Percentiles rank a stretch among this genome's conserved stretches.
Evolutionary conservation across 2,888 invertebrate genomes (phyloP).

Genomic region (Apomyelois bistriatella): DNA sequence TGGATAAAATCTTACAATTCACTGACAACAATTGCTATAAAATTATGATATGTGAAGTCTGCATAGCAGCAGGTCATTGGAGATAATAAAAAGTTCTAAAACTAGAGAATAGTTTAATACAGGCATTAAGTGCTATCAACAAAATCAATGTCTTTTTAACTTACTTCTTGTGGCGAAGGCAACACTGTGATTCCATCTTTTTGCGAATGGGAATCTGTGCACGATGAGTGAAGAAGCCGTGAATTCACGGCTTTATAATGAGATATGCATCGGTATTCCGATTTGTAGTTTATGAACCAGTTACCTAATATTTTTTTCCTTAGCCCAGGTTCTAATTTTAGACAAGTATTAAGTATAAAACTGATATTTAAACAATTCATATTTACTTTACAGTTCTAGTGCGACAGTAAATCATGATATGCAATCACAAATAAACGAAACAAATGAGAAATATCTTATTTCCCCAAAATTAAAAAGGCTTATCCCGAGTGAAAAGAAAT

Average conservation of each 20-base stretch:
- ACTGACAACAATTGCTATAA: too few species aligned
- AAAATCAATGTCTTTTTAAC: too few species aligned
- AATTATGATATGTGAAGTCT: too few species aligned
- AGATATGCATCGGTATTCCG: constrained; percentile 27
- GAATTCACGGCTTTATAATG: constrained; percentile 26
- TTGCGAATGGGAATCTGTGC: constrained; percentile 30
- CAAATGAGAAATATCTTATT: background rate
- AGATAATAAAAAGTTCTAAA: too few species aligned
- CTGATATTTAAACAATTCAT: constrained; percentile 60
- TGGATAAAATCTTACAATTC: too few species aligned
- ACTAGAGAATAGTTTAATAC: too few species aligned
- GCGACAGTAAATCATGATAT: constrained; percentile 44
- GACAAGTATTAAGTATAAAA: constrained; percentile 44
- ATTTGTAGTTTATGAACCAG: constrained; percentile 32
- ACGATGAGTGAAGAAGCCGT: constrained; percentile 41
- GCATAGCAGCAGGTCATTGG: too few species aligned
- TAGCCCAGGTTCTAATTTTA: constrained; percentile 47
- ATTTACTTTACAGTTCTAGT: constrained; percentile 31
- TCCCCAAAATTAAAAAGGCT: background rate
- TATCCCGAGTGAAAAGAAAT: background rate
- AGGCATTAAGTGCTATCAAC: too few species aligned
- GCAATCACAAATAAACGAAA: constrained; percentile 38
- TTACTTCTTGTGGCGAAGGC: constrained; percentile 68
- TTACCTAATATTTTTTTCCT: constrained; percentile 40
- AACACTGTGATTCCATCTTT: constrained; percentile 54